These are phyloP conservation scores for Psittacula derbiana DNA, from an alignment of 2,797 vertebrate species.

Conservation along the genomic window DNA sequence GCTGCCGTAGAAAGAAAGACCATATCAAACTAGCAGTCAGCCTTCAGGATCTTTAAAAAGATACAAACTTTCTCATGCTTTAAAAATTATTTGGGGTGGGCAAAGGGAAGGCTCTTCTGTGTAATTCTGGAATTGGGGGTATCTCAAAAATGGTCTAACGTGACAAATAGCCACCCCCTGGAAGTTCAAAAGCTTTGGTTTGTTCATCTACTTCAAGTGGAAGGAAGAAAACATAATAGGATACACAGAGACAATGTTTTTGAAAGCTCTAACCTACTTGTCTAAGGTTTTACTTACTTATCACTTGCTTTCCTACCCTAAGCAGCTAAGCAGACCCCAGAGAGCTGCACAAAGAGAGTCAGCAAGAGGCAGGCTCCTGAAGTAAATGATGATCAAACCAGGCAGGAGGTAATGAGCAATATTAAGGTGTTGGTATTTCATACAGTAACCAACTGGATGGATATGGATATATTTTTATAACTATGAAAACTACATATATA, in stretches of 20 bases:
- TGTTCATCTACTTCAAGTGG: neutral
- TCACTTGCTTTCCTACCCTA: neutral
- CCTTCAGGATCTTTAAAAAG: neutral
- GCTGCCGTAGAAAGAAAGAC: neutral
- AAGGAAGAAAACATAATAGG: fast-evolving
- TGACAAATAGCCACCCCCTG: neutral
- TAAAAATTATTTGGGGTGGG: neutral
- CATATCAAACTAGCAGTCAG: fast-evolving
- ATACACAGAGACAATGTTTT: neutral
- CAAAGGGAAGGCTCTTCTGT: fast-evolving
- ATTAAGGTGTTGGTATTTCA: neutral
- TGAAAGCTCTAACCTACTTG: neutral
- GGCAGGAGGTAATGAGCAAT: neutral
- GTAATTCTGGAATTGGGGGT: neutral
- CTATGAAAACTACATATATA: neutral
- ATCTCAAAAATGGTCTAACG: neutral
- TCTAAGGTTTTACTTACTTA: neutral
- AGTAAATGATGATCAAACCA: neutral
- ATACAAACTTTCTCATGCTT: neutral
- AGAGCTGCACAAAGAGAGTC: neutral
- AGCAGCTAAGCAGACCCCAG: neutral
- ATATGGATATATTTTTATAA: neutral
- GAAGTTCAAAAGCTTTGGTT: neutral
- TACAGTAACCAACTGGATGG: neutral
- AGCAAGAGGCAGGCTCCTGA: neutral